phyloP scores from a whole-genome alignment of 2,888 invertebrate species.

The Eupsilia transversa region DNA sequence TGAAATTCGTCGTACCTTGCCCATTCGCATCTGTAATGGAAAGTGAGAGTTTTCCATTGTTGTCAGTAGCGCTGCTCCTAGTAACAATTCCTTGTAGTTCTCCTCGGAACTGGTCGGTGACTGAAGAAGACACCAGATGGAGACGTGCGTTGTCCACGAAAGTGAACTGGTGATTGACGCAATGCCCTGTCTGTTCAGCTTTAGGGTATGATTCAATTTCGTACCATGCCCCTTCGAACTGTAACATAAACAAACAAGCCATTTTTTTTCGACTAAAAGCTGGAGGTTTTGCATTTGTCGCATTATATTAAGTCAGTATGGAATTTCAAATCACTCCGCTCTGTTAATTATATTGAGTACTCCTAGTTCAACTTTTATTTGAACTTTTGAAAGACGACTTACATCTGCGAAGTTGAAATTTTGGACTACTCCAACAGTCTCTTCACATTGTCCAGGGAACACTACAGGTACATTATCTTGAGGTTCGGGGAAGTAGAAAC shows the following conservation, averaged over 20 bases:
- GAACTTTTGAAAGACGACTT: conserved; percentile 24
- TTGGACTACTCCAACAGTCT: conserved; percentile 68
- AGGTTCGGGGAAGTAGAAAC: conserved; percentile 83
- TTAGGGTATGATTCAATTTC: conserved; percentile 81
- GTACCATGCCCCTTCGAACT: conserved; percentile 81
- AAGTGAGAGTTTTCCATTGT: conserved; percentile 76
- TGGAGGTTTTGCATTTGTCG: not conserved
- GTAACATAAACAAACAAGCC: conserved; percentile 24
- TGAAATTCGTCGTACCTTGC: conserved; percentile 61
- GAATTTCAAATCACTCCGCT: not conserved
- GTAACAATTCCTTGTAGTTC: conserved; percentile 67
- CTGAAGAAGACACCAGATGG: conserved; percentile 71
- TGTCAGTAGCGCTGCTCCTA: conserved; percentile 67
- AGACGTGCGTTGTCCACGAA: conserved; percentile 65
- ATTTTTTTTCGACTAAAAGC: not conserved
- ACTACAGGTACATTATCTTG: conserved; percentile 75
- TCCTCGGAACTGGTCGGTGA: conserved; percentile 71
- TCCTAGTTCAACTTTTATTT: not conserved
- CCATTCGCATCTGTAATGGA: conserved; percentile 64
- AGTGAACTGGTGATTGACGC: conserved; percentile 76
- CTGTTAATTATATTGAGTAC: not conserved
- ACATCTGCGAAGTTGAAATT: conserved; percentile 74
- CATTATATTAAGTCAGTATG: not conserved
- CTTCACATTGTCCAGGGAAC: conserved; percentile 81
- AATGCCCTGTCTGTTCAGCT: conserved; percentile 76